These are phyloP conservation scores for Pemphredon lugubris DNA, from an alignment of 2,888 invertebrate species.

Conservation along the genomic window DNA sequence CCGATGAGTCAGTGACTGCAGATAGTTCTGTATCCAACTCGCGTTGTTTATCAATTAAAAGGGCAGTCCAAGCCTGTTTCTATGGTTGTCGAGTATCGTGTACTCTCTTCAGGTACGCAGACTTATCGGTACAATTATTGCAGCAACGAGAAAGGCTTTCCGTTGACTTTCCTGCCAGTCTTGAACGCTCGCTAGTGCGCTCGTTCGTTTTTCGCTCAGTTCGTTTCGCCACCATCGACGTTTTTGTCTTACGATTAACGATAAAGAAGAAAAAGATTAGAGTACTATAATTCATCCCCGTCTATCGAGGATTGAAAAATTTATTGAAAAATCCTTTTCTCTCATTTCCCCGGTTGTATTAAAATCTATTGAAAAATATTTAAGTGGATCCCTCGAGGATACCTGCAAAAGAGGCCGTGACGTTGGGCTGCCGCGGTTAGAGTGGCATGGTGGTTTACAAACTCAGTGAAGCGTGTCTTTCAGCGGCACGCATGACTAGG, in stretches of 20 bases:
- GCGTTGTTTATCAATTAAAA: background rate
- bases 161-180: constrained; percentile 74
- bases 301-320: background rate
- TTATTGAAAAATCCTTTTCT: too few species aligned
- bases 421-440: too few species aligned
- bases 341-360: too few species aligned
- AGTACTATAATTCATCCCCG: background rate
- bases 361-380: background rate
- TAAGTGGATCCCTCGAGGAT: background rate
- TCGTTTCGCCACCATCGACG: constrained; percentile 68
- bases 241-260: background rate
- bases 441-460: constrained; percentile 66
- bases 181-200: constrained; percentile 73
- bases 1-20: constrained; percentile 33
- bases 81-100: background rate
- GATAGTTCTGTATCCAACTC: background rate
- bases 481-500: constrained; percentile 50
- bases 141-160: constrained; percentile 73
- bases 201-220: constrained; percentile 67
- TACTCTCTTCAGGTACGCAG: constrained; percentile 23
- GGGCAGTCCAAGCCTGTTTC: too few species aligned
- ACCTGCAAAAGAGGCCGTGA: background rate
- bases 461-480: constrained; percentile 56
- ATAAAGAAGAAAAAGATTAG: background rate
- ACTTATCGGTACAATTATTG: constrained; percentile 22